Evolutionary conservation across 2,113 vertebrate genomes (phyloP), one percentile per base, ranked within the genome.

Genomic region (Alosa alosa): DNA sequence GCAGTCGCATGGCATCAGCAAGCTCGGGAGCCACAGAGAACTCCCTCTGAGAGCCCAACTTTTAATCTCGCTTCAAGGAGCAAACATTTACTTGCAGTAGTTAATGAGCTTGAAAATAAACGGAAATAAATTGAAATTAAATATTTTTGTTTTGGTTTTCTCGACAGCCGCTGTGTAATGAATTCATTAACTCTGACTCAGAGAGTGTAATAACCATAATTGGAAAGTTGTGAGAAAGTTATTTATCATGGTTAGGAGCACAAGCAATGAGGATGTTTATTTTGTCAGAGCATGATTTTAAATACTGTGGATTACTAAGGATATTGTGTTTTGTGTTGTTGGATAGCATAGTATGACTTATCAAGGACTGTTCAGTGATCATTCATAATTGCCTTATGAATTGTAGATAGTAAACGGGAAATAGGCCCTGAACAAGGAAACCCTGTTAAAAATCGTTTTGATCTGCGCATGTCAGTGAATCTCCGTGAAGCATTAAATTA

Each of bases 91-190:
- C 81, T 85, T 84, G 36, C 60, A 45, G 72, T n/a, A 31, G 7
- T 25, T 84, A 86, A 55, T 84, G 81, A 86, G 82, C 84, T 81
- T 82, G 41, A 22, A 85, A 84, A 84, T 82, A 22, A 64, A 88
- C 85, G 25, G 25, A 85, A 84, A 84, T 84, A 41, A 81, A 88
- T 86, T 85, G 68, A 83, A 81, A 84, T 86, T 52, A 47, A 68
- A 81, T 60, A 84, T 83, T 85, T 60, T 72, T 57, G 81, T 49
- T 49, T 68, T 39, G 41, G 55, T 25, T 82, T 44, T 85, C 39
- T 46, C 39, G 39, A 87, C 47, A 84, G 55, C 3, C 10, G 20
- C 25, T 6, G 41, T 84, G 84, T 81, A 83, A 84, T 86, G 84
- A 88, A 55, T 88, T 82, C 47, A 82, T 86, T 86, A 81, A 49